phyloP scores from a whole-genome alignment of 2,113 vertebrate species.

The Cranoglanis bouderius region DNA sequence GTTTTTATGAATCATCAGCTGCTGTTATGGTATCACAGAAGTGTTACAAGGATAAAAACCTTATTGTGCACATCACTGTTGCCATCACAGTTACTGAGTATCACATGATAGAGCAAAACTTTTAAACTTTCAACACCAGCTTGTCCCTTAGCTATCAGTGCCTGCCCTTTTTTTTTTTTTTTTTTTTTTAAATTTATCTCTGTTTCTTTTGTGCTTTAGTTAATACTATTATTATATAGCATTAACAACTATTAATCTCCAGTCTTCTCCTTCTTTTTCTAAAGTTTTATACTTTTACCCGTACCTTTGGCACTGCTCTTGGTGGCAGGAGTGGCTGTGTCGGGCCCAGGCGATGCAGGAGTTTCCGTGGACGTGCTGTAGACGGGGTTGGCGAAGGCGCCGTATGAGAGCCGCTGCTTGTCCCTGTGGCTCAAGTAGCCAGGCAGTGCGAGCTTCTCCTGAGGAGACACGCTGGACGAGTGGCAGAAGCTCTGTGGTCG shows the following conservation, averaged over 20 bases:
- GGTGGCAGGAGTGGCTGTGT: conserved; percentile 79
- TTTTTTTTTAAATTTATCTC: not conserved
- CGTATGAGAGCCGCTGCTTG: conserved; percentile 85
- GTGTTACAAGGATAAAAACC: not conserved
- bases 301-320: conserved; percentile 84
- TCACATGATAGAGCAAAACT: not conserved
- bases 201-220: not conserved
- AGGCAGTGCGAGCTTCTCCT: conserved; percentile 84
- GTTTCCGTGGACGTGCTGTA: conserved; percentile 80
- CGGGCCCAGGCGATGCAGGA: conserved; percentile 78
- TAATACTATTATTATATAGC: not conserved
- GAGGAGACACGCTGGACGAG: conserved; percentile 84
- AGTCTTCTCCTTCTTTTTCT: not conserved
- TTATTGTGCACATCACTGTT: not conserved
- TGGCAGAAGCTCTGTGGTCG: conserved; percentile 89
- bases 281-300: not conserved
- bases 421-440: conserved; percentile 81
- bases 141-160: not conserved
- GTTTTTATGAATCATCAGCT: not conserved
- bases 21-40: not conserved
- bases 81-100: not conserved
- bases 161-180: not conserved
- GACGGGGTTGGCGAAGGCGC: conserved; percentile 85
- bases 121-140: not conserved
- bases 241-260: not conserved